Conservation (phyloP, 2,888 invertebrate species). For the Clunio marinus region DNA sequence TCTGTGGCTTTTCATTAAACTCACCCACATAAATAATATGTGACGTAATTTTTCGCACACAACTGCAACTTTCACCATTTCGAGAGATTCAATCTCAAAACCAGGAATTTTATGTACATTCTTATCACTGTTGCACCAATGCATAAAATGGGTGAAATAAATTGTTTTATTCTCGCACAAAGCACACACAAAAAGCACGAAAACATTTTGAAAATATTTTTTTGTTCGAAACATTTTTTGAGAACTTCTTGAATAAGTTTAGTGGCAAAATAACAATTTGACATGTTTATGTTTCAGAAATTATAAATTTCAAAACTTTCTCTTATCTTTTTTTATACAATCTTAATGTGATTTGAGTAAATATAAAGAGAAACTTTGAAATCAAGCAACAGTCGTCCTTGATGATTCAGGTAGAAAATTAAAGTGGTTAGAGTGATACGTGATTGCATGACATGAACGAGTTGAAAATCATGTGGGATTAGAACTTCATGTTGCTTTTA, state of each 20-base stretch:
- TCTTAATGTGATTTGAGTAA: too few relatives aligned
- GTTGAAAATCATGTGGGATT: too few relatives aligned
- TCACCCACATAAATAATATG: not conserved
- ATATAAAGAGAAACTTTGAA: too few relatives aligned
- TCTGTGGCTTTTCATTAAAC: not conserved
- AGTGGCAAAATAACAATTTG: not conserved
- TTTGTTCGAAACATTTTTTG: not conserved
- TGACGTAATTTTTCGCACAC: conserved; percentile 8
- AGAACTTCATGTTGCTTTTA: not conserved
- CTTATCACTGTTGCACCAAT: conserved; percentile 21
- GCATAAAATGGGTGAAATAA: not conserved
- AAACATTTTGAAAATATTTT: not conserved
- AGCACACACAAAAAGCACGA: conserved; percentile 1
- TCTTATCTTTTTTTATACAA: not conserved
- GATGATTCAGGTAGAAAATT: too few relatives aligned
- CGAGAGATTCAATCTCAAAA: not conserved
- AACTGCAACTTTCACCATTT: conserved; percentile 15
- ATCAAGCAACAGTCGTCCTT: too few relatives aligned
- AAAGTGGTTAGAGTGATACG: too few relatives aligned
- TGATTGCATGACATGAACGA: too few relatives aligned
- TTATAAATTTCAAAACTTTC: not conserved
- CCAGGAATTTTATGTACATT: conserved; percentile 28
- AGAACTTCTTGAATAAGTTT: not conserved
- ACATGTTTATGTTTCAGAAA: too few relatives aligned
- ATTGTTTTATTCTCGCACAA: too few relatives aligned